Base-by-base conservation (phyloP, 2,888 invertebrate genomes). In the Empis livida region DNA sequence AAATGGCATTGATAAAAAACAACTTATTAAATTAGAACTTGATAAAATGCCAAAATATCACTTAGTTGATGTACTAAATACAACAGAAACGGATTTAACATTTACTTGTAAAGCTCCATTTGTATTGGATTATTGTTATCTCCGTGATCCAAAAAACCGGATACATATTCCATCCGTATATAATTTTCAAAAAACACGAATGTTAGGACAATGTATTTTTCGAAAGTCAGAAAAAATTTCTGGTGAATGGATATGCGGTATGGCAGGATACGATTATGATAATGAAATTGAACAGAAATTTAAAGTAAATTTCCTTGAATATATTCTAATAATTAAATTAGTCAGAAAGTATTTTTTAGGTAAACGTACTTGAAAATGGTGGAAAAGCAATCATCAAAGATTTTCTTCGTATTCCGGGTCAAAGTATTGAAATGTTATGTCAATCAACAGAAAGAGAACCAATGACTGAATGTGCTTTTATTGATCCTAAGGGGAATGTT, bases 221-320 rank as follows among this genome's bases (percentile, higher is more conserved):
- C 48, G 46, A 46, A 43, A 53, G 56, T 48, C 48, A 57, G 50
- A 55, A 55, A 11, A 52, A 42, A 51, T 57, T 16, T 50, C 55
- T 6, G 60, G 60, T 13, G 55, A 50, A 43, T 60, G 59, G 59
- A 51, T 48, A 38, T 60, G 60, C 48, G 60, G 60, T 41, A 49
- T 55, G 39, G 56, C 57, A 32, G 57, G 59, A 16, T 55, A 52
- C 27, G 57, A 57, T 49, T 59, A 58, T 51, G 56, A 55, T 16
- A 55, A 53, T 35, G 59, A 58, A 45, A 51, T 59, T 15, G 46
- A 56, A 41, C 57, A 57, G 51, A 54, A 55, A 45, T 56, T 58
- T 44, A 56, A 58, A 51, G 59, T 58, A 39, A 50, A 14, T 20
- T 20, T 20, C 4, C 20, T 20, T 20, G 20, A 20, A 20, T 20